Base-by-base conservation (phyloP, 1,140 invertebrate species). In the Eueides isabella region DNA sequence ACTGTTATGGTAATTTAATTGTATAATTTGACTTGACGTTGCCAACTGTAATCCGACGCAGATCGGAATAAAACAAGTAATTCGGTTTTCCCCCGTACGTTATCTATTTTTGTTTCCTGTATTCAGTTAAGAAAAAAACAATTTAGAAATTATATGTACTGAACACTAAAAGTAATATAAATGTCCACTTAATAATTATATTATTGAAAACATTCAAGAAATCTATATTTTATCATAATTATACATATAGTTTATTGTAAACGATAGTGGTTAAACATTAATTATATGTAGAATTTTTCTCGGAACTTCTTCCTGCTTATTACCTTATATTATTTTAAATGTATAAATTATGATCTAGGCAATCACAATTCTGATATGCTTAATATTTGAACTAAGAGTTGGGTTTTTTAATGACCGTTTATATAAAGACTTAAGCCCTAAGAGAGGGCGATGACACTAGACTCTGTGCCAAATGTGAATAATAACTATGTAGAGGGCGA, bases 1-100 rank as follows among this genome's bases (percentile, higher is more conserved):
- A 74, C 80, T 72, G 74, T 82, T 87, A 87, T 89, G 85, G 78
- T 85, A 85, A 84, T 87, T 87, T 82, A 82, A 82, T 84, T 87
- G 81, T 85, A 86, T 81, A 84, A 83, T 84, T 80, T 79, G 78
- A 72, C 44, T 67, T 76, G 55, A 78, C 63, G 69, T 77, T 76
- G 80, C 62, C 70, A 75, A 68, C 62, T 68, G 44, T 55, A 66
- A 78, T 78, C 77, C 35, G 66, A 66, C 72, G 73, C 44, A 33
- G 63, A 70, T 68, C 61, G 70, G 73, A 75, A 75, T 72, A 78
- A 67, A 67, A 72, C 73, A 66, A 62, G 76, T 72, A 78, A 78
- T n/a, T n/a, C n/a, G n/a, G n/a, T n/a, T n/a, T n/a, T n/a, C n/a
- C n/a, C n/a, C n/a, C n/a, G n/a, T n/a, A n/a, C n/a, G n/a, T n/a